These are phyloP conservation scores for Telmatherina bonti DNA, from an alignment of 2,797 vertebrate species.

Conservation along the genomic window DNA sequence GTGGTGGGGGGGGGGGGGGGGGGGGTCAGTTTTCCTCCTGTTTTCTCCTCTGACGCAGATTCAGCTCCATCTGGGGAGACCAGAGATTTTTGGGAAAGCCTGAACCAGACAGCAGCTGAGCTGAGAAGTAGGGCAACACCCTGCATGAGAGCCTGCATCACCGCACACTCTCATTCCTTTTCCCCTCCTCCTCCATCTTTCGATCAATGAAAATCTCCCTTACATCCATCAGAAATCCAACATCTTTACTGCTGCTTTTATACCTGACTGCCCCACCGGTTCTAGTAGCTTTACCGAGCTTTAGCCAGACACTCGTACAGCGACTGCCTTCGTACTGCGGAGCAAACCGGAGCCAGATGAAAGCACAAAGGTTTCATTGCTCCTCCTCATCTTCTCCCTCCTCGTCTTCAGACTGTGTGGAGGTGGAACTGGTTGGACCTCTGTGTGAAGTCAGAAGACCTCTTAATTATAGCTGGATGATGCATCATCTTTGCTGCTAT, in stretches of 20 bases:
- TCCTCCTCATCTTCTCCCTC: conserved; percentile 3
- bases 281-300: conserved; percentile 11
- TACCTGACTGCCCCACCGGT: conserved; percentile 23
- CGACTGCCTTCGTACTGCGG: background rate
- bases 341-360: conserved; percentile 20
- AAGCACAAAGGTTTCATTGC: conserved; percentile 11
- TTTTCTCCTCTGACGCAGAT: conserved; percentile 15
- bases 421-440: background rate
- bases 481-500: background rate
- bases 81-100: conserved; percentile 38
- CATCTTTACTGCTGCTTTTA: conserved; percentile 35
- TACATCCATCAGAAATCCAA: conserved; percentile 38
- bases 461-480: conserved; percentile 6
- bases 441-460: background rate
- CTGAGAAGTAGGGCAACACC: conserved; percentile 58
- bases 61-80: conserved; percentile 8
- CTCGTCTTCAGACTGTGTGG: background rate
- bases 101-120: conserved; percentile 31
- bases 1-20: no score
- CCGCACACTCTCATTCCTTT: conserved; percentile 8
- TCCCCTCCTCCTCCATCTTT: conserved; percentile 7
- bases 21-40: no score
- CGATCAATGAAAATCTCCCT: conserved; percentile 12
- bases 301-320: background rate
- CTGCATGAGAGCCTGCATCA: conserved; percentile 34